A percentile compares a stretch with the other conserved stretches of the same genome.
Conservation (phyloP, 2,797 vertebrate species). For the Cyclura pinguis region DNA sequence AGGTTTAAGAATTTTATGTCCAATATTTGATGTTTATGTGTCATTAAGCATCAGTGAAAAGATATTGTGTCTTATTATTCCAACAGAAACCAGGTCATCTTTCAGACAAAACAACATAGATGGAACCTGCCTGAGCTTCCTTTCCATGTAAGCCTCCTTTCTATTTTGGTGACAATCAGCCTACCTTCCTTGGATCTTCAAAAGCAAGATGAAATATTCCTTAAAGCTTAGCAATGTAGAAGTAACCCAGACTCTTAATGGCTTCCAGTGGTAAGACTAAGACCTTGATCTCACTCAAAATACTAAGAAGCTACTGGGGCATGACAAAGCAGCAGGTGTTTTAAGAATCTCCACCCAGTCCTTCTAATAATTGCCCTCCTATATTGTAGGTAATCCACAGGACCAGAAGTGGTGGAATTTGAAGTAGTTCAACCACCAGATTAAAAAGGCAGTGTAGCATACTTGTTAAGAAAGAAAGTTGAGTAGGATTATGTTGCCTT, state of each 20-base stretch:
- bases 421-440: constrained; percentile 34
- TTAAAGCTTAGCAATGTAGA: constrained; percentile 48
- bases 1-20: constrained; percentile 44
- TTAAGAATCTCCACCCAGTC: constrained; percentile 32
- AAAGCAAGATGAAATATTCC: constrained; percentile 60
- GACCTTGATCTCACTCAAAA: constrained; percentile 61
- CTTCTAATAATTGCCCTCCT: not conserved
- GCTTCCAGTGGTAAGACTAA: constrained; percentile 50
- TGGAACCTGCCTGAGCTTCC: constrained; percentile 32
- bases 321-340: constrained; percentile 37
- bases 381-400: constrained; percentile 38
- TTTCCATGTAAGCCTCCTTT: constrained; percentile 56
- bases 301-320: constrained; percentile 48
- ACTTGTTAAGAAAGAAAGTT: constrained; percentile 7
- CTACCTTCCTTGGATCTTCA: constrained; percentile 57
- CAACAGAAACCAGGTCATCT: constrained; percentile 42
- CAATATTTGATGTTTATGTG: constrained; percentile 44
- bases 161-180: constrained; percentile 50
- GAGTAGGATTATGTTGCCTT: constrained; percentile 3
- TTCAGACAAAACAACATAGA: constrained; percentile 51
- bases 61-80: constrained; percentile 10
- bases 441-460: constrained; percentile 26
- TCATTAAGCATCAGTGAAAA: constrained; percentile 57
- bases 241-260: constrained; percentile 61
- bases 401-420: not conserved